Base-by-base conservation (phyloP, 2,113 vertebrate species). In the Edolisoma coerulescens region DNA sequence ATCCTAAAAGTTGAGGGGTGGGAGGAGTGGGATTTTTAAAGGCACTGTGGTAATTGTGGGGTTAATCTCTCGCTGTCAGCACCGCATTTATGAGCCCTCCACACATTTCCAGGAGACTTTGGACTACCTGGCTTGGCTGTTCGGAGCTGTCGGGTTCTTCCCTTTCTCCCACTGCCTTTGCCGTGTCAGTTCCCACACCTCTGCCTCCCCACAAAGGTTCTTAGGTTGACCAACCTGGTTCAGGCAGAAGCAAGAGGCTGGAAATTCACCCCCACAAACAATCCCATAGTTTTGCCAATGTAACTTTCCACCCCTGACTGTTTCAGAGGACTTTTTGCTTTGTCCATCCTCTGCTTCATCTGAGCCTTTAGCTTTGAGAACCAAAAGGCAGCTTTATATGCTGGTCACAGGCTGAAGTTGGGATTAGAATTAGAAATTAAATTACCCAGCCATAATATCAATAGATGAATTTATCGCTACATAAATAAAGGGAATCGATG, bases 351-450 rank as follows among this genome's bases (percentile, higher is more conserved):
- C 41, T 83, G n/a, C 52, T 81, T 42, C 59, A 54, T 60, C 59
- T 32, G 28, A 59, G 63, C 32, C 16, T 89, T 83, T 37, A 80
- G 14, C 26, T 90, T 37, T 61, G 82, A 86, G 68, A 63, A 61
- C 41, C 61, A 71, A 35, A 75, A 61, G 74, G 30, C 57, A 88
- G 42, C 22, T 90, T 87, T 84, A 63, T 16, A 75, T 59, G 76
- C 73, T 67, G 68, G 52, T 78, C 84, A 87, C 30, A 53, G 79
- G 54, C 52, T 86, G 52, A 77, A 70, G 42, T 5, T 67, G 42
- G 63, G 90, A 45, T 90, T 83, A 65, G 81, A 90, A 80, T 67
- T 73, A 85, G 78, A 88, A 95, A 94, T 83, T 69, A 78, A 85
- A 93, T 88, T 82, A 87, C 30, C 39, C 54, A 52, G 50, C 49